Base-by-base conservation (phyloP, 2,797 vertebrate genomes). In the Spatula clypeata region DNA sequence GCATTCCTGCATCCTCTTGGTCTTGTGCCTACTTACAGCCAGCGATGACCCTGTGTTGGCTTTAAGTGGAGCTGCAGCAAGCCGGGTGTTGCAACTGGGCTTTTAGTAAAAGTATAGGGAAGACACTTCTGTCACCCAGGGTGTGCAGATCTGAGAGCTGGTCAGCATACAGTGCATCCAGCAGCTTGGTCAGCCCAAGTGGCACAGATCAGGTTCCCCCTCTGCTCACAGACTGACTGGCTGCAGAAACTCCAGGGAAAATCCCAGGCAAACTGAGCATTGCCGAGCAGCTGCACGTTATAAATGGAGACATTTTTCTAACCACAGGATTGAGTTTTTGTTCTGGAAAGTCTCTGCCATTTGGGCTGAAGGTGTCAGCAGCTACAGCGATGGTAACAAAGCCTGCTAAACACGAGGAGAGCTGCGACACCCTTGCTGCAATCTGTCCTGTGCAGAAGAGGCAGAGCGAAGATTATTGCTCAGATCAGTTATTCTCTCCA, bases 241-340 rank as follows among this genome's bases (percentile, higher is more conserved):
- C 79, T 77, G 86, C 72, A 84, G 76, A 32, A 90, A 21, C 70
- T 55, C 64, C 81, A 72, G 65, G 69, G 77, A 53, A 91, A 69
- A 85, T 57, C 57, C 54, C 32, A 54, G 71, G 83, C 58, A 72
- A 42, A 66, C 20, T 27, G 27, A 74, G 51, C 57, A 31, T 0
- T 36, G 74, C 64, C 1, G 17, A 88, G 75, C 79, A 79, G 83
- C 86, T 81, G 83, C 49, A 71, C 74, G 60, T 85, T 49, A 45
- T 17, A 89, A 66, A 73, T 1, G 54, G 60, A 82, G 60, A 49
- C 29, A n/a, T 81, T 86, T 92, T 93, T 67, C 64, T 70, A 32
- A 51, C 40, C 67, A 49, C 6, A 55, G 71, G 47, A 82, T 36
- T n/a, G 38, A 86, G 7, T 42, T 53, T 87, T 45, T 58, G 0